Conservation (phyloP, 2,797 vertebrate species). For the Hafferia zeledoni region DNA sequence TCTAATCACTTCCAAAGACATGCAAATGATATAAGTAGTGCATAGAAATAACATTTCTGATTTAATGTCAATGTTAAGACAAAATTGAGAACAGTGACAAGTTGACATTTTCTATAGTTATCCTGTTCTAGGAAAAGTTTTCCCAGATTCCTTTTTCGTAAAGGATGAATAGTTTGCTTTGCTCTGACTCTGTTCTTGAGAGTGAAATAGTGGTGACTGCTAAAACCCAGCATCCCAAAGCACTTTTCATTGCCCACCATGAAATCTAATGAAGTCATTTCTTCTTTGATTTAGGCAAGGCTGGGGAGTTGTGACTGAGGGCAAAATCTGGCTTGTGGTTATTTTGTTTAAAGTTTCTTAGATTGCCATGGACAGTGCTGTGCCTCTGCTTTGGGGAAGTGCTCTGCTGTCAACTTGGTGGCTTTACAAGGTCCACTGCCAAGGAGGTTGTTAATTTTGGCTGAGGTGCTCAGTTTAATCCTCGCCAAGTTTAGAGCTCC, state of each 20-base stretch:
- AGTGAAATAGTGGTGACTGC: not conserved
- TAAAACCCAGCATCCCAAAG: not conserved
- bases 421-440: not conserved
- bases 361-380: not conserved
- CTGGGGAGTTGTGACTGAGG: not conserved
- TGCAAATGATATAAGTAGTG: not conserved
- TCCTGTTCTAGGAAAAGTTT: not conserved
- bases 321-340: not conserved
- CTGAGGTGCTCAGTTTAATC: slow-evolving; percentile 39
- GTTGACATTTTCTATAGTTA: not conserved
- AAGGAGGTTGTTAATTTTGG: slow-evolving; percentile 65
- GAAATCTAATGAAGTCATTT: not conserved
- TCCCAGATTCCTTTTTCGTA: not conserved
- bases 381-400: not conserved
- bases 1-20: not conserved
- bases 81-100: not conserved
- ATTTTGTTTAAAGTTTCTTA: not conserved
- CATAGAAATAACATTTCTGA: not conserved
- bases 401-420: not conserved
- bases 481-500: slow-evolving; percentile 6
- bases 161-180: not conserved
- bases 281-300: not conserved
- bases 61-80: not conserved
- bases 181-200: not conserved
- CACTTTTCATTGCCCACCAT: not conserved